Evolutionary conservation across 2,888 invertebrate species (phyloP), one percentile per base, ranked within the genome.

Genomic region (Orthosia incerta): DNA sequence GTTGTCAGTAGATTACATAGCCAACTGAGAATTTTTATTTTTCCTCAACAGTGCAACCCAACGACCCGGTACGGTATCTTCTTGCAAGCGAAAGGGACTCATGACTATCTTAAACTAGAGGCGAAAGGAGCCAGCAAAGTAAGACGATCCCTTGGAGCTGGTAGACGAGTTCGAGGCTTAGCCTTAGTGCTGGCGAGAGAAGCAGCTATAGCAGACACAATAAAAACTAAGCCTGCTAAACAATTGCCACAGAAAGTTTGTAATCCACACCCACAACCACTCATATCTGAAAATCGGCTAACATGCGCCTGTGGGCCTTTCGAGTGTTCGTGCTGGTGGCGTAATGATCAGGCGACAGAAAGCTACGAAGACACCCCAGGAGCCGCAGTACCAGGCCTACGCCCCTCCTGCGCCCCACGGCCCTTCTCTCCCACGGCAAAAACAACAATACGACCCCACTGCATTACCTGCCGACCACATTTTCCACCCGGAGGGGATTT

Each of bases 11-110:
- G n/a, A n/a, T n/a, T n/a, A n/a, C n/a, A n/a, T n/a, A n/a, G n/a
- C n/a, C n/a, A n/a, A n/a, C n/a, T n/a, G n/a, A n/a, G n/a, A n/a
- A n/a, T n/a, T n/a, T n/a, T n/a, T n/a, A n/a, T n/a, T n/a, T n/a
- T n/a, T n/a, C n/a, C n/a, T n/a, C n/a, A n/a, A n/a, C n/a, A n/a
- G n/a, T n/a, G n/a, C n/a, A n/a, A n/a, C n/a, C n/a, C n/a, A n/a
- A n/a, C n/a, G n/a, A n/a, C n/a, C n/a, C n/a, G n/a, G n/a, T n/a
- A 56, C 95, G 96, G 95, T 94, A 93, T n/a, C 88, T 99, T 99
- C 95, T 99, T 99, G 91, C 99, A 99, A 97, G 99, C 99, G n/a
- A 99, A 99, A 94, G 99, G 99, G 5, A 98, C 98, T 0, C 99
- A 99, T n/a, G 99, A 99, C 92, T 99, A 99, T 93, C 98, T 99